phyloP scores from a whole-genome alignment of 2,888 invertebrate genomes.

The Lysandra coridon region DNA sequence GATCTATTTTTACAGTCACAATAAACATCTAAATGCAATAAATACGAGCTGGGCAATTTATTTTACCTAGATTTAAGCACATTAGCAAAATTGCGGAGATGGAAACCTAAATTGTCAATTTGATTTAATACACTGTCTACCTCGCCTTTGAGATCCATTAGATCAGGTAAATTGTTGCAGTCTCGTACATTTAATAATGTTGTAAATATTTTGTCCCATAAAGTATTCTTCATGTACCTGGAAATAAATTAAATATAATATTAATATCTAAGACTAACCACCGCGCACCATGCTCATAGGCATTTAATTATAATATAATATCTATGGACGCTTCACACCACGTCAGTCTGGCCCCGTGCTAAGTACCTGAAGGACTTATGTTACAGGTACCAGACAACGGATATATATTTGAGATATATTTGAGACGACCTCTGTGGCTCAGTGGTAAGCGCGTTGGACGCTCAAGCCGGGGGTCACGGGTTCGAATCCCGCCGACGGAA shows the following conservation, averaged over 20 bases:
- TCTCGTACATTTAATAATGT: conserved; percentile 90
- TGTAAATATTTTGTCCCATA: conserved; percentile 91
- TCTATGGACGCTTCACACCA: too few relatives aligned
- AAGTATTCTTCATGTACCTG: conserved; percentile 84
- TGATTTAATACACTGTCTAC: conserved; percentile 65
- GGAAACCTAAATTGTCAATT: conserved; percentile 63
- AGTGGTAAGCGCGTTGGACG: too few relatives aligned
- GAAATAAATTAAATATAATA: conserved; percentile 12
- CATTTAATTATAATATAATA: too few relatives aligned
- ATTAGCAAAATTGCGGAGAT: conserved; percentile 74
- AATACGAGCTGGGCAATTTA: conserved; percentile 62
- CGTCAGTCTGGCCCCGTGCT: too few relatives aligned
- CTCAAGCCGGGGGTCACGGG: too few relatives aligned
- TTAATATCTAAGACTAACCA: too few relatives aligned
- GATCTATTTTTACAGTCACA: conserved; percentile 71
- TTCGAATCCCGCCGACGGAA: too few relatives aligned
- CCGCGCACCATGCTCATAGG: too few relatives aligned
- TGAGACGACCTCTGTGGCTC: too few relatives aligned
- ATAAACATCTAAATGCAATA: conserved; percentile 76
- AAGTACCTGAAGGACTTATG: too few relatives aligned
- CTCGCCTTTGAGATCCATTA: conserved; percentile 79
- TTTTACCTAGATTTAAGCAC: conserved; percentile 79
- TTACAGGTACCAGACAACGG: too few relatives aligned
- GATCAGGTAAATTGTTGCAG: conserved; percentile 87
- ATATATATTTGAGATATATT: too few relatives aligned